Percentiles rank a stretch among this genome's conserved stretches.
Conservation (phyloP, 2,113 vertebrate species). For the Thamnophis sirtalis region DNA sequence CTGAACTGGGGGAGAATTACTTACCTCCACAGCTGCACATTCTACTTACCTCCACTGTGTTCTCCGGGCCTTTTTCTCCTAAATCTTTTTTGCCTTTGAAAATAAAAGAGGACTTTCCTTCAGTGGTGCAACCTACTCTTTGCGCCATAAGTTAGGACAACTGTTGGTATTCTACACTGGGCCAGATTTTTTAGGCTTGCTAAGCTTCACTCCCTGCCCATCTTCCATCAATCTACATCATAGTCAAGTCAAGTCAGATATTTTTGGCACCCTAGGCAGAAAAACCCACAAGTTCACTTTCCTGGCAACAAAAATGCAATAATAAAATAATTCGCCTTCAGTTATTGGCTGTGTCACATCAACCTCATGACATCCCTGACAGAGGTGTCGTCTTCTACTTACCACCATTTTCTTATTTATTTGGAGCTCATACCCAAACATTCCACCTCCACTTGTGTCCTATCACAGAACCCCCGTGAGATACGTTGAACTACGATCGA, state of each 20-base stretch:
- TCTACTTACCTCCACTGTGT: slow-evolving; percentile 94
- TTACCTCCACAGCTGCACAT: slow-evolving; percentile 72
- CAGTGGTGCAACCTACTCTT: slow-evolving; percentile 10
- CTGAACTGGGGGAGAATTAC: slow-evolving; percentile 69
- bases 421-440: not conserved
- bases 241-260: not conserved
- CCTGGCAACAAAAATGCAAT: not conserved
- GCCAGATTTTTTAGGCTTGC: not conserved
- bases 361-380: not conserved
- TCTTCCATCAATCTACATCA: not conserved
- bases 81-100: slow-evolving; percentile 87
- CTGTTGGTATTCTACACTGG: not conserved
- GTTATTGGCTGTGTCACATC: not conserved
- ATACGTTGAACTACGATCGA: not conserved
- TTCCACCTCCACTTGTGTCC: not conserved
- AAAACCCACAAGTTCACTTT: not conserved
- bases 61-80: slow-evolving; percentile 84
- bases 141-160: not conserved
- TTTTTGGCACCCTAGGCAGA: not conserved
- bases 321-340: not conserved
- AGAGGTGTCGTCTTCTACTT: not conserved
- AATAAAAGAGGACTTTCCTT: slow-evolving; percentile 55
- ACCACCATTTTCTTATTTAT: not conserved
- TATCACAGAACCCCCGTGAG: not conserved
- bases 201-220: not conserved